Evolutionary conservation across 2,797 vertebrate species (phyloP), one percentile per base, ranked within the genome.

Genomic region (Urophycis tenuis): DNA sequence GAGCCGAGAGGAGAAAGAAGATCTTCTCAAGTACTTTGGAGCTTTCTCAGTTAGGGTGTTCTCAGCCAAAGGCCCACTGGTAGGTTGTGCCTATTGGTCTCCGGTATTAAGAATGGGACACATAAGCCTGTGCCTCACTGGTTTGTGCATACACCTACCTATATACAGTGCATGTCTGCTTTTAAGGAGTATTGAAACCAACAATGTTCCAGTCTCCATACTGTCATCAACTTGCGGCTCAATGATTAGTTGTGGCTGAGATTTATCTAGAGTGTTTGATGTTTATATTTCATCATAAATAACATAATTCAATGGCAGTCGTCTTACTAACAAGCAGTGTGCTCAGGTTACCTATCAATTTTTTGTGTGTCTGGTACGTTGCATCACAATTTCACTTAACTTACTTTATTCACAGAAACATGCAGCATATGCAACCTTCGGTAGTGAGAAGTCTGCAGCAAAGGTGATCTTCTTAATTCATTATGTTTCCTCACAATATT

Each of bases 351-450:
- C 69, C 69, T 33, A 19, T 33, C 31, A 71, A 31, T 14, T 17
- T 17, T 33, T 17, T 7, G 14, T 5, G 15, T 71, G 31, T 71
- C 31, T 7, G 30, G 67, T 70, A 69, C 36, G 22, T 22, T 73
- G 11, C n/a, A 35, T 14, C 35, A 25, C 35, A 39, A 29, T 10
- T 29, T n/a, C 1, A 14, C 69, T 14, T n/a, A n/a, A n/a, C n/a
- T n/a, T 36, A 67, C 22, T 39, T 0, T 78, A 79, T 82, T 25
- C 76, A 71, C 88, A 94, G 94, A 99, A 96, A 95, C 95, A 98
- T 83, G 94, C 95, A 30, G 96, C 97, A n/a, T 98, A 97, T 90
- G 96, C 96, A 25, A 93, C 93, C 4, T 98, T 97, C 79, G 88
- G 89, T 74, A 96, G 90, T 86, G 94, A 96, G 88, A 95, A 91